Evolutionary conservation across 2,797 vertebrate genomes (phyloP).

Genomic region (Microhierax caerulescens): DNA sequence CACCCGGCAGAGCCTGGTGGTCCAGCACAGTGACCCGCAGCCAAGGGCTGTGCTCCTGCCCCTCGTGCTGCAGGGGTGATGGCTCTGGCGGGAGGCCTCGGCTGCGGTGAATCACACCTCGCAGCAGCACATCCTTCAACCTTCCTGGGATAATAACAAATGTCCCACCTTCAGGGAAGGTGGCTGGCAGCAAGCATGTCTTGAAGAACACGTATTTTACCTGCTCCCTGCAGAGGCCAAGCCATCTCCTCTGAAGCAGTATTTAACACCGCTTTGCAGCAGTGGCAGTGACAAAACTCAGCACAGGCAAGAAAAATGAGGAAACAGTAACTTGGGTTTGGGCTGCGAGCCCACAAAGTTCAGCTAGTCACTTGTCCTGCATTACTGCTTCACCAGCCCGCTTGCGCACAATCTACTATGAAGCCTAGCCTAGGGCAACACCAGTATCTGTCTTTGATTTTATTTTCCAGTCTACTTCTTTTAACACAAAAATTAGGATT

Average conservation of each 20-base stretch:
- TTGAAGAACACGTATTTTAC: not conserved
- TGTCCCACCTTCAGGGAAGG: not conserved
- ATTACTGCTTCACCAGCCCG: not conserved
- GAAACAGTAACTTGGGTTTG: not conserved
- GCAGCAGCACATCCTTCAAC: not conserved
- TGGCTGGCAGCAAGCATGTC: not conserved
- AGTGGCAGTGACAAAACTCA: not conserved
- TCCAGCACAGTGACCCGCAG: not conserved
- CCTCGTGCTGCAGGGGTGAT: not conserved
- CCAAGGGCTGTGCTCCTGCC: not conserved
- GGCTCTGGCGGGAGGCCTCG: not conserved
- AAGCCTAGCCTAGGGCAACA: not conserved
- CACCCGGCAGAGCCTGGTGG: not conserved
- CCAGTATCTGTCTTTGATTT: not conserved
- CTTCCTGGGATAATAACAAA: not conserved
- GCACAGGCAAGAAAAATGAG: not conserved
- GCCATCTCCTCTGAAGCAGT: not conserved
- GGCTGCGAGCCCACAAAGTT: not conserved
- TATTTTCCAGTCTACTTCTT: not conserved
- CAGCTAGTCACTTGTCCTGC: not conserved
- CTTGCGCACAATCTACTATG: not conserved
- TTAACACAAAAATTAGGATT: not conserved
- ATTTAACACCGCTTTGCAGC: not conserved
- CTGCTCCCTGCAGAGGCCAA: not conserved
- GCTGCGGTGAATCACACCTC: not conserved